Conservation (phyloP, 2,888 invertebrate genomes). For the Melanotus villosus region DNA sequence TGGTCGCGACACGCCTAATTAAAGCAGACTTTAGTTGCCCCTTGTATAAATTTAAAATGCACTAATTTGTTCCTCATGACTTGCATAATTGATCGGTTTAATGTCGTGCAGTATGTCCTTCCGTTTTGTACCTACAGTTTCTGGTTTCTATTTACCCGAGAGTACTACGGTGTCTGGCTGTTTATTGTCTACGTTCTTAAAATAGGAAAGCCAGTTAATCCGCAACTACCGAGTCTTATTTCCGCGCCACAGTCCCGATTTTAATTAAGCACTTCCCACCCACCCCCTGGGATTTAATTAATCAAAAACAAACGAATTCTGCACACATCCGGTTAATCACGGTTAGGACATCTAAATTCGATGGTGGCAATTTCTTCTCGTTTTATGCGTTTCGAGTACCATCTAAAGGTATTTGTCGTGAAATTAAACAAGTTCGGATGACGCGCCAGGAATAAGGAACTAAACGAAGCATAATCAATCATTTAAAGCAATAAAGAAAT, state of each 20-base stretch:
- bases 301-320: conserved; percentile 16
- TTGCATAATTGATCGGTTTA: neutral
- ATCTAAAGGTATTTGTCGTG: conserved; percentile 1
- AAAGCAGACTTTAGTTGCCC: conserved; percentile 26
- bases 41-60: conserved; percentile 26
- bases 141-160: no score
- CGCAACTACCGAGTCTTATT: conserved; percentile 3
- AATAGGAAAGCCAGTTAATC: neutral
- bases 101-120: neutral
- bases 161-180: no score
- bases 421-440: conserved; percentile 9
- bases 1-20: conserved; percentile 30
- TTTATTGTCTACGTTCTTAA: neutral
- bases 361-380: neutral
- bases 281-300: conserved; percentile 9
- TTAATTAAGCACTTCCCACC: neutral
- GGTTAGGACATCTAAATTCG: conserved; percentile 7
- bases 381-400: neutral
- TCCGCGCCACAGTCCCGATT: neutral
- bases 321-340: conserved; percentile 4
- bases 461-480: conserved; percentile 44
- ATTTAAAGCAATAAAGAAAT: conserved; percentile 38
- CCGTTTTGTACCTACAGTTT: neutral
- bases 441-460: conserved; percentile 15
- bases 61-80: conserved; percentile 14